Conservation (phyloP, 2,113 vertebrate species). For the Rhinoderma darwinii region DNA sequence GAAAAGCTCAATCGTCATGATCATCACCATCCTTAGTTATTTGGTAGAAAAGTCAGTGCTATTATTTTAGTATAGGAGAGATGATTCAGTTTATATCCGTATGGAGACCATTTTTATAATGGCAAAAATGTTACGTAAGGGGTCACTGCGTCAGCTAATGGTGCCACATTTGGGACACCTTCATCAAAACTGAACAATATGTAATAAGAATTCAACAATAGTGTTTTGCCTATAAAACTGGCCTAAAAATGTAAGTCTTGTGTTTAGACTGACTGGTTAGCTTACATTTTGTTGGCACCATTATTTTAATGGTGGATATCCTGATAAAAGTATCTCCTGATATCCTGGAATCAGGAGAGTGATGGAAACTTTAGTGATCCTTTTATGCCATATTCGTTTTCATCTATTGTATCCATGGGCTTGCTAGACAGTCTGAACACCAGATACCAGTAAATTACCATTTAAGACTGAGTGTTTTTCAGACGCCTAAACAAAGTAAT, state of each 20-base stretch:
- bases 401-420: background rate
- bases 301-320: background rate
- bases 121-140: too few relatives aligned
- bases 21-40: too few relatives aligned
- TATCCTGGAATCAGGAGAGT: background rate
- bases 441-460: background rate
- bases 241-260: background rate
- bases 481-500: too few relatives aligned
- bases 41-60: background rate
- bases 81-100: too few relatives aligned
- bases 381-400: background rate
- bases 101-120: too few relatives aligned
- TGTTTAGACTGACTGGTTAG: background rate
- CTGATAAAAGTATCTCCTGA: too few relatives aligned
- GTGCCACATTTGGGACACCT: background rate
- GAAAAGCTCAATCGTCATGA: too few relatives aligned
- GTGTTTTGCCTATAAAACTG: background rate
- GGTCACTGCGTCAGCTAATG: too few relatives aligned
- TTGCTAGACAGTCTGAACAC: background rate
- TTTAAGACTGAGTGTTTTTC: background rate
- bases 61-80: too few relatives aligned
- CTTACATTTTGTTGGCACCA: background rate
- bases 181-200: background rate
- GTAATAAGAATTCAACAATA: too few relatives aligned
- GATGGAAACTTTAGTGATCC: background rate